Evolutionary conservation across 2,797 vertebrate genomes (phyloP), one percentile per base, ranked within the genome.

Genomic region (Pantherophis alleghaniensis): DNA sequence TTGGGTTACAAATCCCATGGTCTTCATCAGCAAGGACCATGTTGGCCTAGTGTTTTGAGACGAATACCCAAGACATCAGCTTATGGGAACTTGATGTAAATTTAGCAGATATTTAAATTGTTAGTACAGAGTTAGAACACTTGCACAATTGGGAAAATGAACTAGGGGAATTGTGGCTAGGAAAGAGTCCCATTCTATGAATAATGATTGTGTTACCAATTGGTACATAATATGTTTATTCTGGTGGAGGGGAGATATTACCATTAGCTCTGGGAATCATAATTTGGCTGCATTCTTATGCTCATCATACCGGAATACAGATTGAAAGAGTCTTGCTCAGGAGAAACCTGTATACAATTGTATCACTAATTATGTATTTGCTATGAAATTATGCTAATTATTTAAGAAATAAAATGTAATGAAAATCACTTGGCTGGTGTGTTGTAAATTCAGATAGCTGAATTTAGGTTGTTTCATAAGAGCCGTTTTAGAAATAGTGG

Each of bases 341-440:
- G 18, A 79, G 3, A 42, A 79, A 79, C 37, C 37, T 42, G 74
- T 42, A 22, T 42, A 79, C 18, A 79, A 79, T 22, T 42, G 32
- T 42, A 42, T 42, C 74, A 20, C 16, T 79, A 37, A 47, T 86
- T 32, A 66, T 61, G n/a, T 66, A 56, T 26, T 86, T 89, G 26
- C 87, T 79, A 11, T 89, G 55, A 66, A 88, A 92, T 61, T 90
- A 12, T 22, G 32, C 53, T 47, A 53, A 7, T 3, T 90, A 56
- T n/a, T 90, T 91, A 91, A 91, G 86, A 91, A 87, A 88, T 74
- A 37, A 90, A 93, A 28, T 74, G 3, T 20, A 37, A 18, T 57
- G 53, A 61, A 90, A 87, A 66, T n/a, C 11, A n/a, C 66, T n/a
- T 66, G 51, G 16, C 5, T 57, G 6, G 79, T 55, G 90, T 24